Conservation (phyloP, 23 tunicate species). For the Halocynthia aurantium region DNA sequence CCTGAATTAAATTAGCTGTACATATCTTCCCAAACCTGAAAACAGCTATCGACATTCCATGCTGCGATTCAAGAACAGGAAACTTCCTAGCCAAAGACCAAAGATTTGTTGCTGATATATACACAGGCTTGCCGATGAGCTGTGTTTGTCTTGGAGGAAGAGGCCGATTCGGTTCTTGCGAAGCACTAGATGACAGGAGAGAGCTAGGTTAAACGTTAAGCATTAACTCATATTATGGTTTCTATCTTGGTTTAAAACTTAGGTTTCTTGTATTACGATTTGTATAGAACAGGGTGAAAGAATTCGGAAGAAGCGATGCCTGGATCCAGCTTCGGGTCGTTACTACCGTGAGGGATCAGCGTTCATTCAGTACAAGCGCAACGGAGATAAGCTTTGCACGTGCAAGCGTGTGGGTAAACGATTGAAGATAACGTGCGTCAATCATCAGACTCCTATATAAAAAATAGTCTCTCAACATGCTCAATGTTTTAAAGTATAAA, state of each 20-base stretch:
- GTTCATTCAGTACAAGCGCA: not conserved
- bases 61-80: conserved; percentile 23
- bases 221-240: no score
- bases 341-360: conserved; percentile 18
- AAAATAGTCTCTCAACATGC: no score
- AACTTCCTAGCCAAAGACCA: conserved; percentile 8
- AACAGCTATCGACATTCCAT: conserved; percentile 19
- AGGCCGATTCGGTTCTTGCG: conserved; percentile 12
- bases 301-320: conserved; percentile 10
- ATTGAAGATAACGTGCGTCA: not conserved
- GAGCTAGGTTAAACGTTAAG: not conserved
- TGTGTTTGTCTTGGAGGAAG: conserved; percentile 27
- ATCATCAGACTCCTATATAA: no score
- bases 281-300: not conserved
- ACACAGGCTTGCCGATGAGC: not conserved
- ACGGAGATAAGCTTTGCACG: not conserved
- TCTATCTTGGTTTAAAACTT: no score
- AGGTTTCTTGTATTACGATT: not conserved
- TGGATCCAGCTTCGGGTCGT: conserved; percentile 13
- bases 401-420: not conserved
- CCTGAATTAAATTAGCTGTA: not conserved
- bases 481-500: no score
- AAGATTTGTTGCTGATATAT: conserved; percentile 5
- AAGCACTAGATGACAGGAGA: conserved; percentile 10
- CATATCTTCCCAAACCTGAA: not conserved